Percentiles rank a stretch among this genome's conserved stretches.
phyloP scores from a whole-genome alignment of 2,888 invertebrate genomes.

The Pterostichus niger region DNA sequence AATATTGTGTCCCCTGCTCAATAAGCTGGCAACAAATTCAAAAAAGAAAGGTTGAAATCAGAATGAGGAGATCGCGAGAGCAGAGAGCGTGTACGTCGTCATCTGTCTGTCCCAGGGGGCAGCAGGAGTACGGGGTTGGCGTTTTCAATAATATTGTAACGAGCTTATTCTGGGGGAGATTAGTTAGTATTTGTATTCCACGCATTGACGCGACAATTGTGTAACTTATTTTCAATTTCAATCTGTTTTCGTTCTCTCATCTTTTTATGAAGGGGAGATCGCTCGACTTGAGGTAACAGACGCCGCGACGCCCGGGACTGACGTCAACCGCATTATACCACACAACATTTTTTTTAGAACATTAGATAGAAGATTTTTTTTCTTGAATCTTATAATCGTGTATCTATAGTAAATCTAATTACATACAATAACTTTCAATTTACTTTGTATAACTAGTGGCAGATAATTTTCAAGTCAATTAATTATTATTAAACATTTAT shows the following conservation, averaged over 20 bases:
- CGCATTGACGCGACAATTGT: slow-evolving; percentile 59
- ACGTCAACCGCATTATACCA: neutral
- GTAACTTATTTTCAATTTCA: slow-evolving; percentile 77
- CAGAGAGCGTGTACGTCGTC: neutral
- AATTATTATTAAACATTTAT: no score
- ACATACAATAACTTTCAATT: no score
- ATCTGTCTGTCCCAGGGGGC: slow-evolving; percentile 32
- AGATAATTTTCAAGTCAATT: no score
- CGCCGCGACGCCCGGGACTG: slow-evolving; percentile 1
- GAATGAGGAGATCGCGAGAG: neutral
- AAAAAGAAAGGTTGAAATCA: slow-evolving; percentile 18
- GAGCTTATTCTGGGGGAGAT: slow-evolving; percentile 63
- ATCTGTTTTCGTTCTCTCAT: slow-evolving; percentile 74
- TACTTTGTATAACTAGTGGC: no score
- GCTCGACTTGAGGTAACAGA: slow-evolving; percentile 14
- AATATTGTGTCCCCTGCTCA: slow-evolving; percentile 7
- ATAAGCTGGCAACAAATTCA: neutral
- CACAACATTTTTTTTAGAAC: neutral
- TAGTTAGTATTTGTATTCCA: slow-evolving; percentile 64
- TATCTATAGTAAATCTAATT: no score
- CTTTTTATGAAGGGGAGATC: slow-evolving; percentile 65
- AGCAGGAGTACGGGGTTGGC: slow-evolving; percentile 17
- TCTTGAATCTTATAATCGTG: no score
- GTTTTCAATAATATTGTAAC: slow-evolving; percentile 66
- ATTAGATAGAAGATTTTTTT: no score